A percentile compares a stretch with the other conserved stretches of the same genome.
Conservation (phyloP, 2,797 vertebrate species). For the Spea hammondii region DNA sequence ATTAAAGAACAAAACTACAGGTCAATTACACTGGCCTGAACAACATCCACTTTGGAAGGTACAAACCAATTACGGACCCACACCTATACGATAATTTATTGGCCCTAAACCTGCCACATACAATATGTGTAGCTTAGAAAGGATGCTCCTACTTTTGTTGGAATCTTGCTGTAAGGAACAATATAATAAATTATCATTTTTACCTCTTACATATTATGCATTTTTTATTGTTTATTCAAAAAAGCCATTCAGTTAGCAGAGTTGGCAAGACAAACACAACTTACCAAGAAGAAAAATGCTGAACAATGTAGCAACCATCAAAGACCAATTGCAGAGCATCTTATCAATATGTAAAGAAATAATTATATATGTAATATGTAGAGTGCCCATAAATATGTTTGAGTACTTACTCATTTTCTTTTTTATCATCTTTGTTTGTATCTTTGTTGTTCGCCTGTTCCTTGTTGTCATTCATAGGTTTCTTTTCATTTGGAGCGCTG, state of each 20-base stretch:
- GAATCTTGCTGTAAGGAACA: not conserved
- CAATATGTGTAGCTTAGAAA: not conserved
- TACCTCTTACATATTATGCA: not conserved
- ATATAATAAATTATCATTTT: not conserved
- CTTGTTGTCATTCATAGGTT: conserved; percentile 72
- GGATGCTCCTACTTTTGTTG: not conserved
- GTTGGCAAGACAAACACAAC: no score
- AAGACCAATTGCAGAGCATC: no score
- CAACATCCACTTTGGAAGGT: not conserved
- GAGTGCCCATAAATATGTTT: no score
- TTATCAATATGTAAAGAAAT: no score
- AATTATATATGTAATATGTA: no score
- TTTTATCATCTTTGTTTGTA: conserved; percentile 75
- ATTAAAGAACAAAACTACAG: not conserved
- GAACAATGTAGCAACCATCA: no score
- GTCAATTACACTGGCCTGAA: not conserved
- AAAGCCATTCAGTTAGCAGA: no score
- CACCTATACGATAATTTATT: not conserved
- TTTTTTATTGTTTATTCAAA: no score
- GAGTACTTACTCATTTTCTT: conserved; percentile 80
- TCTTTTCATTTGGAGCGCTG: conserved; percentile 74
- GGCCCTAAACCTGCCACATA: not conserved
- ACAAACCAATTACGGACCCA: not conserved
- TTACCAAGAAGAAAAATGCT: no score
- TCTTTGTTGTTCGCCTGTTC: conserved; percentile 63